A percentile compares a stretch with the other conserved stretches of the same genome.
Evolutionary conservation across 2,113 vertebrate species (phyloP).

Genomic region (Acrocephalus kingi): DNA sequence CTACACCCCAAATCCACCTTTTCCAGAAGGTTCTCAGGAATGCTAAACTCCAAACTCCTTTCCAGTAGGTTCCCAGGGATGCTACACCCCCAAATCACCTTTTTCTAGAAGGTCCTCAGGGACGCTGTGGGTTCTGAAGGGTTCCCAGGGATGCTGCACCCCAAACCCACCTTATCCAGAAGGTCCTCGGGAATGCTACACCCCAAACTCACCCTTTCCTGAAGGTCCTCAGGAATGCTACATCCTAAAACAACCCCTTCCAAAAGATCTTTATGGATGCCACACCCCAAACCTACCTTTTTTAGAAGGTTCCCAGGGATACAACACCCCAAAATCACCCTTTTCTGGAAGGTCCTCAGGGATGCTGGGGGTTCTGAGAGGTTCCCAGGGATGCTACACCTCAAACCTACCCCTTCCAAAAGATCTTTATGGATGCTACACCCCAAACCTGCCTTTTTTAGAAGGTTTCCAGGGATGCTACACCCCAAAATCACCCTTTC

Average conservation of each 20-base stretch:
- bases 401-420: accelerated
- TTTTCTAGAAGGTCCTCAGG: neutral
- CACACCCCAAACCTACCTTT: neutral
- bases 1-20: too few species aligned
- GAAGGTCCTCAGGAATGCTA: neutral
- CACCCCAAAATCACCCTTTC: neutral
- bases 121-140: too few species aligned
- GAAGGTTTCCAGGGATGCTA: accelerated
- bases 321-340: too few species aligned
- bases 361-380: neutral
- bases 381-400: too few species aligned
- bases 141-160: too few species aligned
- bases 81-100: neutral
- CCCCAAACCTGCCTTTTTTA: accelerated
- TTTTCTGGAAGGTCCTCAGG: neutral
- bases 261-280: too few species aligned
- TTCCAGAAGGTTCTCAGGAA: too few species aligned
- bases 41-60: neutral
- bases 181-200: too few species aligned
- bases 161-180: neutral
- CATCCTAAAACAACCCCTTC: neutral
- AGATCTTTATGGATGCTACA: accelerated
- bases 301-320: neutral
- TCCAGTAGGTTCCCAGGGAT: neutral
- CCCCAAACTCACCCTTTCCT: neutral